These are phyloP conservation scores for Trichosurus vulpecula DNA, from an alignment of 2,797 vertebrate species.

Conservation along the genomic window DNA sequence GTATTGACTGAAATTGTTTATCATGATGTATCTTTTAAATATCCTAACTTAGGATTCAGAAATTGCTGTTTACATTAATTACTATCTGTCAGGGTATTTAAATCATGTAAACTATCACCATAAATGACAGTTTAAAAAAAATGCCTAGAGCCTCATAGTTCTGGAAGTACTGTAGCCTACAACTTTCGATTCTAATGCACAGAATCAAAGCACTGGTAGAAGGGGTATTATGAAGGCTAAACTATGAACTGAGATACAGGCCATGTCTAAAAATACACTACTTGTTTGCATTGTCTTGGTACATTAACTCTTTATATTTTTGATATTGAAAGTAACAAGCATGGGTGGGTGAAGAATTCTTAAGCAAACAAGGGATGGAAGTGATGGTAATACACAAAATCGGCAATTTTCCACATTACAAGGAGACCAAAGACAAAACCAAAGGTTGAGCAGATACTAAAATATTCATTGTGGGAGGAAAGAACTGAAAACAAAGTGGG, in stretches of 20 bases:
- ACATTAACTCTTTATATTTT: background rate
- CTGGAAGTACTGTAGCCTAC: background rate
- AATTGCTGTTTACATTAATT: conserved; percentile 10
- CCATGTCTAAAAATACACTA: background rate
- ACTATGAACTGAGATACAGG: background rate
- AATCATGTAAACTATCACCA: background rate
- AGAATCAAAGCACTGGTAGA: background rate
- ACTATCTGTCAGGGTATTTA: background rate
- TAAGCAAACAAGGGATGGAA: background rate
- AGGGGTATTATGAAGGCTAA: background rate
- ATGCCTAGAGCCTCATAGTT: background rate
- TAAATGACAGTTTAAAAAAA: background rate
- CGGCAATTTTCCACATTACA: background rate
- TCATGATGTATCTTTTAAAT: background rate
- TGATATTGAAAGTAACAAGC: background rate
- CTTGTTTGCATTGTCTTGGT: background rate
- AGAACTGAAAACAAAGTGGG: background rate
- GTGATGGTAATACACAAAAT: background rate
- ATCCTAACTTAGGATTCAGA: background rate
- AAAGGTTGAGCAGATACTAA: background rate
- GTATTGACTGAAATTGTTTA: background rate
- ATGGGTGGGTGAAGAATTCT: background rate
- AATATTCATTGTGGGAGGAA: background rate
- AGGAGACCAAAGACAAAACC: background rate
- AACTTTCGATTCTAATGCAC: background rate